Conservation (phyloP, 64 coral and sea anemone genomes). For the Exaiptasia diaphana region DNA sequence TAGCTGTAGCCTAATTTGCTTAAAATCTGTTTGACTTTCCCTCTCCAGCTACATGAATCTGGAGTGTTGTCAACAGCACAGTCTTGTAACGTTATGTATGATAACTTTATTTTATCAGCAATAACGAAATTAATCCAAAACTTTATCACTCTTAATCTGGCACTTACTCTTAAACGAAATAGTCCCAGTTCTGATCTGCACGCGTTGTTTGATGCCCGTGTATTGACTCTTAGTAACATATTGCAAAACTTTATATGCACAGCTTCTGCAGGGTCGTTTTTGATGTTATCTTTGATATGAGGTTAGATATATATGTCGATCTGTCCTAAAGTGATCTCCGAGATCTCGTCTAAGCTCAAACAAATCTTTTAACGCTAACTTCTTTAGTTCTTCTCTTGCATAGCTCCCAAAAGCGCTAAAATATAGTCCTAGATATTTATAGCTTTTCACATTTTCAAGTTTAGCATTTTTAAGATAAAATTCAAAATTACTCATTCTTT, state of each 20-base stretch:
- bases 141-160: conserved; percentile 6
- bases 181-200: conserved; percentile 25
- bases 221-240: conserved; percentile 8
- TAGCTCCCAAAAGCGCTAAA: conserved; percentile 31
- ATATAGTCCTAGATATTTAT: conserved; percentile 36
- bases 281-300: conserved; percentile 1
- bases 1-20: not conserved
- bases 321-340: conserved; percentile 22
- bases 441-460: conserved; percentile 40
- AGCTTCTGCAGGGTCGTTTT: not conserved
- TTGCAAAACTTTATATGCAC: conserved; percentile 11
- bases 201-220: conserved; percentile 2
- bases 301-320: not conserved
- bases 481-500: conserved; percentile 29
- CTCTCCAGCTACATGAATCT: not conserved
- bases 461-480: not conserved
- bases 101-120: conserved; percentile 4
- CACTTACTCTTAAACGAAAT: not conserved
- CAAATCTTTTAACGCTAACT: conserved; percentile 41
- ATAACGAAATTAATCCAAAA: not conserved
- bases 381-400: conserved; percentile 51
- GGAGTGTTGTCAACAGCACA: not conserved
- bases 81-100: not conserved
- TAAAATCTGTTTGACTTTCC: not conserved
- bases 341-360: conserved; percentile 43